A percentile compares a stretch with the other conserved stretches of the same genome.
Evolutionary conservation across 2,797 vertebrate species (phyloP).

Genomic region (Crypturellus tataupa): DNA sequence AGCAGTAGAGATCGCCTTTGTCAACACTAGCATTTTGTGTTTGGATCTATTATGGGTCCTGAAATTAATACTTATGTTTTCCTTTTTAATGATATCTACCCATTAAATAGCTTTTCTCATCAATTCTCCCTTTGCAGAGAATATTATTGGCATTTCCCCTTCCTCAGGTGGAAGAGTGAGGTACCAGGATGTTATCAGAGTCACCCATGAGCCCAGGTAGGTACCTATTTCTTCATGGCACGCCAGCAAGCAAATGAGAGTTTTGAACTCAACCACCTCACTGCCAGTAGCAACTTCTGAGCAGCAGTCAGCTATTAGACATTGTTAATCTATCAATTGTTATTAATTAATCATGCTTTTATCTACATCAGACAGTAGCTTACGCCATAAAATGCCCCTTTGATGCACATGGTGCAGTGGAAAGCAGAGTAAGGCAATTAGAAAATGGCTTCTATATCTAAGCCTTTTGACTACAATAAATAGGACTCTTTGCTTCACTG

Average conservation of each 20-base stretch:
- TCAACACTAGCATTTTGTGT: conserved; percentile 24
- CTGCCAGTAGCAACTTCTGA: neutral
- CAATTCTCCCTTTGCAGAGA: neutral
- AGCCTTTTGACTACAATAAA: neutral
- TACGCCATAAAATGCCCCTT: neutral
- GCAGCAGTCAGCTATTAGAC: neutral
- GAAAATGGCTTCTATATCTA: neutral
- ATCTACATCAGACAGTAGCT: fast-evolving
- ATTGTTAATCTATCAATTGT: neutral
- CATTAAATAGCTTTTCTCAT: neutral
- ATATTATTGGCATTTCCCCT: neutral
- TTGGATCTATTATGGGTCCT: neutral
- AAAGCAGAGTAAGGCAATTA: neutral
- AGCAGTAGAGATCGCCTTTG: conserved; percentile 18
- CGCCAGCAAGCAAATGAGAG: fast-evolving
- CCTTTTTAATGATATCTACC: neutral
- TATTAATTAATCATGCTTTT: neutral
- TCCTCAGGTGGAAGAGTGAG: neutral
- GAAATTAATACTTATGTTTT: conserved; percentile 19
- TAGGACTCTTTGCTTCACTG: neutral
- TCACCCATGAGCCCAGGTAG: neutral
- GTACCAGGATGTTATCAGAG: neutral
- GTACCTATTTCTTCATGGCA: fast-evolving
- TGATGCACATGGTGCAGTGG: neutral
- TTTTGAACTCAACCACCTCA: fast-evolving